phyloP scores from a whole-genome alignment of 2,888 invertebrate genomes.

The Drosophila stalkeri region DNA sequence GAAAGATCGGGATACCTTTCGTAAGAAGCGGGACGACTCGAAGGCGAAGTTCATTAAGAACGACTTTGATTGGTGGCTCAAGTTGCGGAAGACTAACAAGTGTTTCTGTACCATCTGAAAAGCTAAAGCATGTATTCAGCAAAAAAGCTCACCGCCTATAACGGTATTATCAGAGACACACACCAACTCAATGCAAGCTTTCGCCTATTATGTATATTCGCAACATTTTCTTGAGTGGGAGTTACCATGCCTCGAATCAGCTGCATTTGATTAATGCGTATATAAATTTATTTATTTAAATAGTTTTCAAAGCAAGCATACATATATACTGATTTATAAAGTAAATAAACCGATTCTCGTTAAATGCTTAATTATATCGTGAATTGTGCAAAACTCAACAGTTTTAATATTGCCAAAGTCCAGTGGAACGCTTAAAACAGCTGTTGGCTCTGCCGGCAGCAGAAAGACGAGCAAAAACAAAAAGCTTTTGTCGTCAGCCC shows the following conservation, averaged over 20 bases:
- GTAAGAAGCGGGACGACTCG: constrained; percentile 20
- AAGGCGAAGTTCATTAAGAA: constrained; percentile 66
- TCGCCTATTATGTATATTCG: constrained; percentile 9
- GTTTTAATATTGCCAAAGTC: constrained; percentile 5
- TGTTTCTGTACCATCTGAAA: constrained; percentile 53
- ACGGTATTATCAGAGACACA: constrained; percentile 40
- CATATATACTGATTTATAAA: too few species aligned
- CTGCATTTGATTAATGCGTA: constrained; percentile 20
- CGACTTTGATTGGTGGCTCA: constrained; percentile 72
- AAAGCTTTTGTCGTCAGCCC: constrained; percentile 25
- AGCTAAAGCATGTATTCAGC: neutral
- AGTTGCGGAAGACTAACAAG: constrained; percentile 57
- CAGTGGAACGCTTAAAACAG: constrained; percentile 25
- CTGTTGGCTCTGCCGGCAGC: constrained; percentile 34
- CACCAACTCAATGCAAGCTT: constrained; percentile 38
- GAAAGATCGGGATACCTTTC: constrained; percentile 58
- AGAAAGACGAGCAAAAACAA: constrained; percentile 15
- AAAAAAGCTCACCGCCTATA: constrained; percentile 21
- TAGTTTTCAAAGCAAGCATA: neutral
- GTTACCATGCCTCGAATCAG: neutral
- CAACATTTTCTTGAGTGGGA: neutral
- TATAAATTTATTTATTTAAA: neutral
- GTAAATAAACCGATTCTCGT: neutral
- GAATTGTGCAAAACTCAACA: neutral
- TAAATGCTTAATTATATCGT: neutral